Evolutionary conservation across 2,888 invertebrate species (phyloP).

Genomic region (Liposcelis brunnea): DNA sequence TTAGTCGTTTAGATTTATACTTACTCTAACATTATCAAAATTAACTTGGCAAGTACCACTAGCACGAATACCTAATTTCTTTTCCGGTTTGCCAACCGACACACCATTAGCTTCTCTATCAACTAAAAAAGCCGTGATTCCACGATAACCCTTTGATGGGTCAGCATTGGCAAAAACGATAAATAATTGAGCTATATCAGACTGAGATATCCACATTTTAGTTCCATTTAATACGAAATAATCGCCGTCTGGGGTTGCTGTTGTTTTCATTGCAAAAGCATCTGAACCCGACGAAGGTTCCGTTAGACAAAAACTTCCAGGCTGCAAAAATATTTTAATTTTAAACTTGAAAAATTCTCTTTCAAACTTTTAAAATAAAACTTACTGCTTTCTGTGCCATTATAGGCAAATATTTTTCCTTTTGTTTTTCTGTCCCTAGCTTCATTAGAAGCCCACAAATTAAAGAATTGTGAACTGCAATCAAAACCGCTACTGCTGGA

Average conservation of each 20-base stretch:
- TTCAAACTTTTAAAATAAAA: slow-evolving; percentile 14
- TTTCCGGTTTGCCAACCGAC: slow-evolving; percentile 27
- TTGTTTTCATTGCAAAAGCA: slow-evolving; percentile 86
- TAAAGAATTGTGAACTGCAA: slow-evolving; percentile 91
- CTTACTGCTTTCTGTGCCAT: slow-evolving; percentile 69
- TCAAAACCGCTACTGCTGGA: slow-evolving; percentile 72
- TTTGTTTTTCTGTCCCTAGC: slow-evolving; percentile 73
- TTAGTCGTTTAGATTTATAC: too few species aligned
- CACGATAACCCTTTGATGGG: slow-evolving; percentile 76
- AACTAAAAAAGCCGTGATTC: slow-evolving; percentile 87
- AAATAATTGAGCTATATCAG: slow-evolving; percentile 79
- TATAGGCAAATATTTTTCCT: slow-evolving; percentile 72
- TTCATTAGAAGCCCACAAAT: slow-evolving; percentile 72
- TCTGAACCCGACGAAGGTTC: slow-evolving; percentile 87
- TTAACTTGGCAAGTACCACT: slow-evolving; percentile 86
- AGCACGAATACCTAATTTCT: slow-evolving; percentile 78
- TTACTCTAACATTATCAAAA: slow-evolving; percentile 75
- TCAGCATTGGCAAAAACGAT: slow-evolving; percentile 87
- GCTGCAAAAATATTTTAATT: slow-evolving; percentile 30
- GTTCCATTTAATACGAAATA: slow-evolving; percentile 77
- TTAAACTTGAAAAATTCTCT: too few species aligned
- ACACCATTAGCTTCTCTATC: slow-evolving; percentile 46
- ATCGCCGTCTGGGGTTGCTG: slow-evolving; percentile 75
- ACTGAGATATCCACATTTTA: slow-evolving; percentile 97
- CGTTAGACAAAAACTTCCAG: slow-evolving; percentile 83